Percentiles rank a stretch among this genome's conserved stretches.
These are phyloP conservation scores for Troilus luridus DNA, from an alignment of 2,888 invertebrate genomes.

Conservation along the genomic window DNA sequence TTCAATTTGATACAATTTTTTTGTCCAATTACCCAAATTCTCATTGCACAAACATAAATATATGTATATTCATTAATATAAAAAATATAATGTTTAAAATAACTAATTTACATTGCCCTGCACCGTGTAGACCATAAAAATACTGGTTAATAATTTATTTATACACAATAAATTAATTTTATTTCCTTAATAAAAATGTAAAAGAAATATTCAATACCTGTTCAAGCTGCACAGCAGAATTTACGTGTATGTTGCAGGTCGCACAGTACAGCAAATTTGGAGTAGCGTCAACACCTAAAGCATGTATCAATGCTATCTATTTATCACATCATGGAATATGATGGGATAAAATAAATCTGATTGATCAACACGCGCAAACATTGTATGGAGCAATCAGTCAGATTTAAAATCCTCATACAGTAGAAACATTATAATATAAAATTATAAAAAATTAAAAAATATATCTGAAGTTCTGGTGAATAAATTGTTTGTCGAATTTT, in stretches of 20 bases:
- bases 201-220: constrained; percentile 60
- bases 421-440: not conserved
- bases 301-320: constrained; percentile 71
- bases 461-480: not conserved
- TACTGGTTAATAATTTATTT: not conserved
- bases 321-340: constrained; percentile 68
- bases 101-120: too few relatives aligned
- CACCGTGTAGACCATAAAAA: too few relatives aligned
- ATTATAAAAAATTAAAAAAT: not conserved
- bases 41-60: too few relatives aligned
- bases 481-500: too few relatives aligned
- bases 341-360: constrained; percentile 65
- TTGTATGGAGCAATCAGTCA: constrained; percentile 54
- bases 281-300: constrained; percentile 68
- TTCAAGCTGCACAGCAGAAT: constrained; percentile 71
- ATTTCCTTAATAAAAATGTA: not conserved
- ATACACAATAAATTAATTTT: not conserved
- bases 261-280: constrained; percentile 70
- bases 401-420: constrained; percentile 56
- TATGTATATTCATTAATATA: too few relatives aligned
- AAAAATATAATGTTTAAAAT: too few relatives aligned
- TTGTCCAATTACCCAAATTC: too few relatives aligned
- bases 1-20: too few relatives aligned
- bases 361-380: constrained; percentile 62
- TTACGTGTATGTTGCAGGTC: constrained; percentile 70